phyloP scores from a whole-genome alignment of 2,113 vertebrate genomes.

The Corythornis madagascariensis region DNA sequence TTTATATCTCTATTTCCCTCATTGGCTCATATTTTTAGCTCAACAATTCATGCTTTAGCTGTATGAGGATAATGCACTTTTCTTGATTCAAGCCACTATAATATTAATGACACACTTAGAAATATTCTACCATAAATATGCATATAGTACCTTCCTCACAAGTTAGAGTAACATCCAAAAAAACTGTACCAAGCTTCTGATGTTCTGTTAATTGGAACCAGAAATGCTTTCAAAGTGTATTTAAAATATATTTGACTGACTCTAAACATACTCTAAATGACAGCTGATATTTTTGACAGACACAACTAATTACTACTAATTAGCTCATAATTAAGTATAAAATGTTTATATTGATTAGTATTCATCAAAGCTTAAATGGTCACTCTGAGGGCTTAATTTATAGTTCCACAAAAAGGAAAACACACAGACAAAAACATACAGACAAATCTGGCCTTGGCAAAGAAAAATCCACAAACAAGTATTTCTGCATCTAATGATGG shows the following conservation, averaged over 20 bases:
- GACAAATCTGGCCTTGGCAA: background rate
- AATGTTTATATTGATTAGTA: conserved; percentile 9
- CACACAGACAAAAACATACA: background rate
- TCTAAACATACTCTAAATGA: background rate
- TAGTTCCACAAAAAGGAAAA: background rate
- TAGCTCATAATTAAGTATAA: conserved; percentile 46
- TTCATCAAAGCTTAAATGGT: conserved; percentile 28
- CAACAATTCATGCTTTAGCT: background rate
- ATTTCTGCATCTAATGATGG: background rate
- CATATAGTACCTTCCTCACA: background rate
- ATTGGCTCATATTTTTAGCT: background rate
- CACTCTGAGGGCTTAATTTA: conserved; percentile 29
- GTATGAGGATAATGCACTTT: background rate
- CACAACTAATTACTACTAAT: conserved; percentile 37
- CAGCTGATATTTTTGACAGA: conserved; percentile 34
- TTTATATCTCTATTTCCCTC: background rate
- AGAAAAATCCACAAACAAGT: background rate
- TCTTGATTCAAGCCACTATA: background rate
- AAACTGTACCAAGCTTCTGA: background rate
- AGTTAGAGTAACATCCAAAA: background rate
- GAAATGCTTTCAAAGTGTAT: conserved; percentile 2
- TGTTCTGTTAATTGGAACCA: conserved; percentile 11
- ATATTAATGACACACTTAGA: background rate
- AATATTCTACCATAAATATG: background rate
- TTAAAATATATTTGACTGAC: conserved; percentile 37